A percentile compares a stretch with the other conserved stretches of the same genome.
These are phyloP conservation scores for Drosophila murphyi DNA, from an alignment of 1,140 invertebrate species.

Conservation along the genomic window DNA sequence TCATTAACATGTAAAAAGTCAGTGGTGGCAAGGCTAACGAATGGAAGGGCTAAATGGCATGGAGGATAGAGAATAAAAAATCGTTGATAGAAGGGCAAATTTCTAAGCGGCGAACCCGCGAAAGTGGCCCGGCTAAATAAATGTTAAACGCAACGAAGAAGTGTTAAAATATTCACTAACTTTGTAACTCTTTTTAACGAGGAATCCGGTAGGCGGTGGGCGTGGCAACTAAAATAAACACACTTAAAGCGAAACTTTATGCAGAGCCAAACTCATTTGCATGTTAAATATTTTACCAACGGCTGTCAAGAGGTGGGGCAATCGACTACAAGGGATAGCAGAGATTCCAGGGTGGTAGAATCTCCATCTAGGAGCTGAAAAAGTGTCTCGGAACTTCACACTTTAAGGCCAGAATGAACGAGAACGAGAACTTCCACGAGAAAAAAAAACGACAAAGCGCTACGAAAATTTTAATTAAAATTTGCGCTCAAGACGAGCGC, in stretches of 20 bases:
- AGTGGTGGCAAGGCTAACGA: not conserved
- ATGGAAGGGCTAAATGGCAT: not conserved
- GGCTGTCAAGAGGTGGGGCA: slow-evolving; percentile 14
- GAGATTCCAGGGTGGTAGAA: slow-evolving; percentile 2
- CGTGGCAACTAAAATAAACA: slow-evolving; percentile 81
- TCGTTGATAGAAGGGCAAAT: not conserved
- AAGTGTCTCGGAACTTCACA: slow-evolving; percentile 74
- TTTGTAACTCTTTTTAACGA: slow-evolving; percentile 83
- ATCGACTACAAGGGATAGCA: not conserved
- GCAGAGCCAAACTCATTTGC: slow-evolving; percentile 82
- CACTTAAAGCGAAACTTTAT: slow-evolving; percentile 83
- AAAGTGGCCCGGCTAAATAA: slow-evolving; percentile 70
- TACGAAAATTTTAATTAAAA: slow-evolving; percentile 79
- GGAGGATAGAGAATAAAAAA: not conserved
- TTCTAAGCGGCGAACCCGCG: slow-evolving; percentile 29
- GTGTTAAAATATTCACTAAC: slow-evolving; percentile 83
- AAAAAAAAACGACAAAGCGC: slow-evolving; percentile 58
- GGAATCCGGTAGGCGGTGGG: slow-evolving; percentile 37
- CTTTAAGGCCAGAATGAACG: slow-evolving; percentile 54
- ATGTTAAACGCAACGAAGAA: slow-evolving; percentile 79
- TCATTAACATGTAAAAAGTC: slow-evolving; percentile 58
- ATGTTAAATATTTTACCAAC: slow-evolving; percentile 80
- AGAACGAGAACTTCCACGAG: slow-evolving; percentile 30
- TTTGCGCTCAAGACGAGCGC: slow-evolving; percentile 61
- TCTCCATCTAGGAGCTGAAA: slow-evolving; percentile 37